These are phyloP conservation scores for Haplotaxodon microlepis DNA, from an alignment of 2,113 vertebrate genomes.

Conservation along the genomic window DNA sequence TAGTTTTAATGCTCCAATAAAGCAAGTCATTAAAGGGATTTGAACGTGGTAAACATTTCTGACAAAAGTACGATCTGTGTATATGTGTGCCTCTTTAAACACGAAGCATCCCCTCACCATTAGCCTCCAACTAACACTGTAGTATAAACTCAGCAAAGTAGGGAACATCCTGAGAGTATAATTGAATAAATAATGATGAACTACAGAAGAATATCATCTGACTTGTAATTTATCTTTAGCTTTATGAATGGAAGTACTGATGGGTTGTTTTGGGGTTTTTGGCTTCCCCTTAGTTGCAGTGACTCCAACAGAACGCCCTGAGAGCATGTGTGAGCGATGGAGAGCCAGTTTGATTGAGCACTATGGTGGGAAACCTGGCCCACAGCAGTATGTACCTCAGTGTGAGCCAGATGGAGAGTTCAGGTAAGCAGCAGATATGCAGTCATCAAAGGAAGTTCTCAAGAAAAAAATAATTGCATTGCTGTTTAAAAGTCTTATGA, in stretches of 20 bases:
- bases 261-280: neutral
- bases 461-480: neutral
- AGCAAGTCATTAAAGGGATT: slow-evolving; percentile 35
- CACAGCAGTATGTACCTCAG: slow-evolving; percentile 85
- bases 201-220: neutral
- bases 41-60: slow-evolving; percentile 31
- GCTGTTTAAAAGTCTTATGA: neutral
- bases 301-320: slow-evolving; percentile 71
- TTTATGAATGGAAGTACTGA: neutral
- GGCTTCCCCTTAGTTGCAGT: neutral
- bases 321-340: slow-evolving; percentile 89
- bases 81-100: slow-evolving; percentile 4
- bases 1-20: slow-evolving; percentile 23
- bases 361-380: slow-evolving; percentile 76
- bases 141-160: neutral
- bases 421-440: slow-evolving; percentile 22
- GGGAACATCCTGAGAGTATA: neutral
- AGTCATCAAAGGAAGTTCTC: neutral
- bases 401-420: slow-evolving; percentile 81
- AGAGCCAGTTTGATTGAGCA: slow-evolving; percentile 82
- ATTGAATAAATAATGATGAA: neutral
- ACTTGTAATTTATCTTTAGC: neutral
- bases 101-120: neutral
- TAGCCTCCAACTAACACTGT: neutral
- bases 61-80: slow-evolving; percentile 8